phyloP scores from a whole-genome alignment of 2,113 vertebrate species.

The Phrynocephalus versicolor region DNA sequence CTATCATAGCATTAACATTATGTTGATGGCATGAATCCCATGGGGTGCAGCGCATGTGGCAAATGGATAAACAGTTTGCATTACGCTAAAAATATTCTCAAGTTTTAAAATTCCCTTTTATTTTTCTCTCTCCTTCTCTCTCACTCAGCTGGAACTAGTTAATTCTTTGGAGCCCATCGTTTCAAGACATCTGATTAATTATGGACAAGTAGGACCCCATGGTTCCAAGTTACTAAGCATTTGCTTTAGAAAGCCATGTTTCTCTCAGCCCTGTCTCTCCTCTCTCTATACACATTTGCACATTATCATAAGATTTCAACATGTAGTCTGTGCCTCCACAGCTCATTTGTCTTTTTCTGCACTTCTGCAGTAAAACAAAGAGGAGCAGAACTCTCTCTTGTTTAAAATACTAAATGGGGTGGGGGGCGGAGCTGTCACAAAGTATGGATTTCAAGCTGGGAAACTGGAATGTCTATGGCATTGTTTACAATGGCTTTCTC shows the following conservation, averaged over 20 bases:
- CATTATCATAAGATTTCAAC: background rate
- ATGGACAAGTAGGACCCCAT: background rate
- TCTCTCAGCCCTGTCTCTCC: background rate
- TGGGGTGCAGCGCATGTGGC: background rate
- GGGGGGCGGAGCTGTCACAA: background rate
- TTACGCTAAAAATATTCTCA: background rate
- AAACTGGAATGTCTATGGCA: constrained; percentile 10
- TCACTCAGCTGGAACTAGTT: background rate
- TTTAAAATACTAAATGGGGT: background rate
- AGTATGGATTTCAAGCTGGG: constrained; percentile 10
- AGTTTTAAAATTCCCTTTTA: background rate
- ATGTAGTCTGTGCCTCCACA: background rate
- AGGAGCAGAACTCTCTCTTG: rapidly evolving
- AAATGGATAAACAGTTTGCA: background rate
- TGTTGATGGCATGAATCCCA: too few relatives aligned
- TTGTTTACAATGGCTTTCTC: constrained; percentile 15
- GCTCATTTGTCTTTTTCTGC: background rate
- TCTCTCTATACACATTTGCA: background rate
- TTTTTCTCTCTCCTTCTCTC: background rate
- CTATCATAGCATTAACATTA: background rate
- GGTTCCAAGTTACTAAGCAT: background rate
- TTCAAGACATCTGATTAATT: background rate
- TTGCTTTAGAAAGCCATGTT: background rate
- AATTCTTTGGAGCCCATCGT: background rate
- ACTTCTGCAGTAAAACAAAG: background rate